Base-by-base conservation (phyloP, 2,888 invertebrate genomes). In the Steromphala cineraria region DNA sequence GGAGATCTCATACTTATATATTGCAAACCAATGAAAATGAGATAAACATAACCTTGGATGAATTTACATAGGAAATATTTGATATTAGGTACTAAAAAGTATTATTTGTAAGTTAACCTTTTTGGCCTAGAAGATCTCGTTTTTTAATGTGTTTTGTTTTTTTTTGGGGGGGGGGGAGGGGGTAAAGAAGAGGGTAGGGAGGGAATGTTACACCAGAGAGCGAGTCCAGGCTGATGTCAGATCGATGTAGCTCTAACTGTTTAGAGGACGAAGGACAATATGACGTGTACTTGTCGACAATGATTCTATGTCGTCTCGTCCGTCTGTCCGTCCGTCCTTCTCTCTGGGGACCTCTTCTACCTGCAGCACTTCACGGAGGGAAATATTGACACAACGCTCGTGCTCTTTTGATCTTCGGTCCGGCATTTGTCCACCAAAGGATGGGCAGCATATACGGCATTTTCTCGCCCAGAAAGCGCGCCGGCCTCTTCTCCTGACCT, bases 381-480 rank as follows among this genome's bases (percentile, higher is more conserved):
- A 31, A 71, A 71, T 71, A 71, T 71, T 71, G 31, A 71, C 71
- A 36, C 71, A 71, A 36, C 71, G 71, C 71, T 71, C 19, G 40
- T 71, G 71, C 31, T 71, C 78, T 78, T 78, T 78, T 56, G 67
- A 67, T 67, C 67, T 67, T 67, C 40, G 62, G 62, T 56, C 56
- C 62, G 62, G 62, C 78, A 78, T 78, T 67, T 62, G 67, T 56
- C 78, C 67, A 62, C 78, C 62, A 78, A 78, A 62, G 52, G 62
- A 78, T 78, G 78, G 67, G 52, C 62, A 15, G 24, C 78, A 78
- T 78, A 67, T 56, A 62, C 52, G 10, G 62, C 62, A 78, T 78
- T 67, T 78, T 78, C 40, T 62, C 67, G 62, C 78, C 78, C 67
- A 24, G 62, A 78, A 62, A 67, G 67, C 67, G 78, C 78, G 67